These are phyloP conservation scores for Hecatera dysodea DNA, from an alignment of 2,888 invertebrate species.

Conservation along the genomic window DNA sequence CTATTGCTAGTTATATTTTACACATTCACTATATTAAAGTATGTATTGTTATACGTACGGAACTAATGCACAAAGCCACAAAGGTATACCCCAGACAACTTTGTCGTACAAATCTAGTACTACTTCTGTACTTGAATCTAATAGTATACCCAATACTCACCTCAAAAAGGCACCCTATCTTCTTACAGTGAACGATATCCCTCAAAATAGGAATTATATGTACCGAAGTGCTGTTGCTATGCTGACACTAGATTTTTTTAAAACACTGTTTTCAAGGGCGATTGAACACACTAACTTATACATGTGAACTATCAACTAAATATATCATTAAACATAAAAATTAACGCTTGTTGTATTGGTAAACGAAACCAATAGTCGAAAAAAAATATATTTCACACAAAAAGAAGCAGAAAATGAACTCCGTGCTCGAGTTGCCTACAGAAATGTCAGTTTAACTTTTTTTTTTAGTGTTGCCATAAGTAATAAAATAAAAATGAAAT, in stretches of 20 bases:
- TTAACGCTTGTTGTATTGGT: slow-evolving; percentile 59
- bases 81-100: slow-evolving; percentile 52
- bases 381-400: slow-evolving; percentile 70
- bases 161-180: slow-evolving; percentile 81
- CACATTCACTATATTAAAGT: slow-evolving; percentile 51
- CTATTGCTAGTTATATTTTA: slow-evolving; percentile 48
- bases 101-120: slow-evolving; percentile 7
- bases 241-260: slow-evolving; percentile 88
- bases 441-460: slow-evolving; percentile 75
- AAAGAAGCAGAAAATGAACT: slow-evolving; percentile 78
- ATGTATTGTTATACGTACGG: slow-evolving; percentile 59
- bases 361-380: slow-evolving; percentile 70
- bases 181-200: slow-evolving; percentile 73
- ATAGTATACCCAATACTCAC: slow-evolving; percentile 73
- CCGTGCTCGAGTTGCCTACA: slow-evolving; percentile 70
- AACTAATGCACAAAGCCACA: slow-evolving; percentile 70
- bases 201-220: slow-evolving; percentile 79
- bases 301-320: slow-evolving; percentile 67
- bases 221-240: slow-evolving; percentile 88
- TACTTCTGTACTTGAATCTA: slow-evolving; percentile 11
- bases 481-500: slow-evolving; percentile 6
- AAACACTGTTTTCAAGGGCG: slow-evolving; percentile 88
- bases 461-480: slow-evolving; percentile 49
- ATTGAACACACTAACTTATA: slow-evolving; percentile 75
- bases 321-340: slow-evolving; percentile 61